Conservation (phyloP, 2,113 vertebrate genomes). For the Tragulus kanchil region DNA sequence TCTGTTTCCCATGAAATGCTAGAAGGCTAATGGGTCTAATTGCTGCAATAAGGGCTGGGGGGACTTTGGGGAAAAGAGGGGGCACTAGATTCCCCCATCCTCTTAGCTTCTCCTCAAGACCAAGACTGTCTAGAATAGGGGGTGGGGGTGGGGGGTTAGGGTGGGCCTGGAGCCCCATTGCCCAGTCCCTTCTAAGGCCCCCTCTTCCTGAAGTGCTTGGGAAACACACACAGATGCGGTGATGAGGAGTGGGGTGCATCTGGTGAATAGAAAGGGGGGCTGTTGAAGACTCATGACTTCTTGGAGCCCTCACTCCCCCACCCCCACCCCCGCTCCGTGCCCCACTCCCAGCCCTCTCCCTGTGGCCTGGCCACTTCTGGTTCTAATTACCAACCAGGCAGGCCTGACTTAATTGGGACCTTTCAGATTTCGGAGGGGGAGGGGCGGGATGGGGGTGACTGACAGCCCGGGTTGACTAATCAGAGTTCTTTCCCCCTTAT, state of each 20-base stretch:
- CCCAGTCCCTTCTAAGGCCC: not conserved
- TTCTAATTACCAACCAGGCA: constrained; percentile 86
- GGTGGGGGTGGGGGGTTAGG: constrained; percentile 36
- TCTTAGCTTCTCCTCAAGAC: constrained; percentile 63
- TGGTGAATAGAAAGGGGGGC: constrained; percentile 72
- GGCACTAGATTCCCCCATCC: constrained; percentile 68
- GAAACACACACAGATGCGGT: constrained; percentile 57
- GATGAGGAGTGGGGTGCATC: constrained; percentile 79
- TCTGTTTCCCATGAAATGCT: constrained; percentile 86
- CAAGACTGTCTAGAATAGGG: constrained; percentile 48
- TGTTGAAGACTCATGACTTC: constrained; percentile 67
- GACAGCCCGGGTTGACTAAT: constrained; percentile 71
- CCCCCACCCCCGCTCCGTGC: constrained; percentile 54
- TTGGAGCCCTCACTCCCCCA: constrained; percentile 76
- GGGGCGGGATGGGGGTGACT: constrained; percentile 10
- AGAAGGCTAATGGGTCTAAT: constrained; percentile 85
- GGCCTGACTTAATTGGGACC: constrained; percentile 85
- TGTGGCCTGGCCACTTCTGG: constrained; percentile 85
- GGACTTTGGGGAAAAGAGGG: constrained; percentile 76
- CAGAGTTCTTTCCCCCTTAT: constrained; percentile 30
- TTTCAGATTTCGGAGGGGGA: constrained; percentile 81
- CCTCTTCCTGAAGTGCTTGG: not conserved
- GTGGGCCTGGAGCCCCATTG: not conserved
- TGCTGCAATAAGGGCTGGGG: constrained; percentile 84
- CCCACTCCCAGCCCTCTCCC: constrained; percentile 75